Base-by-base conservation (phyloP, 2,797 vertebrate genomes). In the Smutsia gigantea region DNA sequence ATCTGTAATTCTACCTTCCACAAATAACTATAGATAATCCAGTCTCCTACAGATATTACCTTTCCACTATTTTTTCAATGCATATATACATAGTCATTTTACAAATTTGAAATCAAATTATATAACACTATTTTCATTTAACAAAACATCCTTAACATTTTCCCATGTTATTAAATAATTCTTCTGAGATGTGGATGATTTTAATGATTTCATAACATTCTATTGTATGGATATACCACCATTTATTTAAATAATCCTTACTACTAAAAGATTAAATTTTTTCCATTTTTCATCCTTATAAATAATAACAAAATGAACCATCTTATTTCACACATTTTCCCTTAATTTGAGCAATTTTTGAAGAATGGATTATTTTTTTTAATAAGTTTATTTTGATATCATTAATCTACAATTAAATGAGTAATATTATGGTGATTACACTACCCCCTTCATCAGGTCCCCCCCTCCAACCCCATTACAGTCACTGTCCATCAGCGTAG, bases 191-290 rank as follows among this genome's bases (percentile, higher is more conserved):
- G 42, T 79, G 46, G 74, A 90, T 63, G 74, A 87, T 63, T 83
- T 64, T 87, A 92, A 95, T 90, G 87, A 19, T 46, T 78, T 93
- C 37, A 25, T 85, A 84, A 37, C 59, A 71, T 39, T 53, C 53
- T 79, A 39, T 79, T 42, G 1, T n/a, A 81, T 53, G 18, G 21
- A 19, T 61, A 90, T 72, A 90, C 42, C 21, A 85, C 46, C 61
- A 61, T 85, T 81, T 92, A 92, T 42, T 82, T 91, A 92, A 87
- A 90, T 69, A 96, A 55, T 51, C 31, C 27, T 75, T 85, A 46
- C 59, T 85, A 15, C 49, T 91, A 39, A 64, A 87, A 3, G 7
- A 79, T 63, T 78, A 55, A 57, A 2, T n/a, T 78, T 7, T 53
- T 91, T 69, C 37, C 7, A 29, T 66, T 86, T 93, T 72, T 86